A percentile compares a stretch with the other conserved stretches of the same genome.
phyloP scores from a whole-genome alignment of 2,113 vertebrate species.

The Oreochromis spilurus region DNA sequence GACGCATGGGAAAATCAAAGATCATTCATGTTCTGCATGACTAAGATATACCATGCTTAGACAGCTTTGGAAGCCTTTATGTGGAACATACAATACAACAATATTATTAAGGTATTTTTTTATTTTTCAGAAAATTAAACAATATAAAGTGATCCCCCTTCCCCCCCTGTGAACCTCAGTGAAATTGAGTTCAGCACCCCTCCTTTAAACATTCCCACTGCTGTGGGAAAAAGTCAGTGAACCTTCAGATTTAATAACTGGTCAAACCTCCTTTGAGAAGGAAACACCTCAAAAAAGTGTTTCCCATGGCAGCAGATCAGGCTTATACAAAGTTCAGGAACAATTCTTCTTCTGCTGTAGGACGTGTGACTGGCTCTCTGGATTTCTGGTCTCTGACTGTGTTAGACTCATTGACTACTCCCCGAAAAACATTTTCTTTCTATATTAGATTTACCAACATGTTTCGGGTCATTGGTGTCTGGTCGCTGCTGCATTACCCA shows the following conservation, averaged over 20 bases:
- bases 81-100: neutral
- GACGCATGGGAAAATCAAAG: neutral
- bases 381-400: neutral
- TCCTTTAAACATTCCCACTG: neutral
- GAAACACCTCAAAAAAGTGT: neutral
- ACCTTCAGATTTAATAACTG: neutral
- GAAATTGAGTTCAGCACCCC: neutral
- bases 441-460: neutral
- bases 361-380: neutral
- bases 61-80: neutral
- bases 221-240: neutral
- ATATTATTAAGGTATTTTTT: neutral
- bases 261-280: neutral
- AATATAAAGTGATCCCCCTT: neutral
- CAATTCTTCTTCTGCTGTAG: neutral
- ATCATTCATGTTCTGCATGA: neutral
- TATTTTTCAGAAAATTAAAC: neutral
- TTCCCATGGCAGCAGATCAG: neutral
- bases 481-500: neutral
- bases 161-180: neutral
- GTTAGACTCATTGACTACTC: neutral
- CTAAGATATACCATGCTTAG: no score
- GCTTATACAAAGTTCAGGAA: neutral
- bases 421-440: neutral
- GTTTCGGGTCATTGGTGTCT: fast-evolving